A percentile compares a stretch with the other conserved stretches of the same genome.
phyloP scores from a whole-genome alignment of 2,888 invertebrate genomes.

The Xestia rhomboidea region DNA sequence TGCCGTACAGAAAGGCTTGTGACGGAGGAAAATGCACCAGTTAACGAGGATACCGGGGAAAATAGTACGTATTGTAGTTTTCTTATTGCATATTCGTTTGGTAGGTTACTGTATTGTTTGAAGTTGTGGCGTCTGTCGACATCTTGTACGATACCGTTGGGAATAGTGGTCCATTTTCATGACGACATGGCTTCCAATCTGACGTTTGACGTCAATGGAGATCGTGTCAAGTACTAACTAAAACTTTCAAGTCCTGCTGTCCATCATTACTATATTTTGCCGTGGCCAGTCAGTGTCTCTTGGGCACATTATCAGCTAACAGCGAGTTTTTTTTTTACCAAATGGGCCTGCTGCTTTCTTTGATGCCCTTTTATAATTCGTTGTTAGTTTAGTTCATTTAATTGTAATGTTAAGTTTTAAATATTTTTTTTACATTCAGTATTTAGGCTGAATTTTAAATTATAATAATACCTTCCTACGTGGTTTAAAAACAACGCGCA shows the following conservation, averaged over 20 bases:
- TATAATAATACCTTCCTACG: no score
- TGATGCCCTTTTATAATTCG: no score
- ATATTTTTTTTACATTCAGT: no score
- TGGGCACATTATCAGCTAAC: no score
- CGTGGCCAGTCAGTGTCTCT: no score
- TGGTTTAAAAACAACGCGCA: not conserved
- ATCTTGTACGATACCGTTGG: not conserved
- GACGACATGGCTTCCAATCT: not conserved
- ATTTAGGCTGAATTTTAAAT: not conserved
- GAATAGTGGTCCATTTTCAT: not conserved
- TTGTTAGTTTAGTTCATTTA: not conserved
- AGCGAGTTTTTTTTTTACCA: no score
- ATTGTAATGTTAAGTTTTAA: not conserved
- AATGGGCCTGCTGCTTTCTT: no score
- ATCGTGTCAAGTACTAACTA: not conserved
- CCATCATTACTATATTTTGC: not conserved
- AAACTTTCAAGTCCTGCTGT: not conserved
- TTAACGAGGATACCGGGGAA: constrained; percentile 31
- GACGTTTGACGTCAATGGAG: constrained; percentile 7
- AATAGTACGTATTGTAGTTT: constrained; percentile 54
- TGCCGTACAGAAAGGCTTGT: constrained; percentile 55
- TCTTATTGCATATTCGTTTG: constrained; percentile 11
- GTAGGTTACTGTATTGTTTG: not conserved
- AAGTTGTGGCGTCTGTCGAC: not conserved
- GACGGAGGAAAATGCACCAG: constrained; percentile 54